Percentiles rank a stretch among this genome's conserved stretches.
phyloP scores from a whole-genome alignment of 2,113 vertebrate genomes.

The Phylloscopus whistleri region DNA sequence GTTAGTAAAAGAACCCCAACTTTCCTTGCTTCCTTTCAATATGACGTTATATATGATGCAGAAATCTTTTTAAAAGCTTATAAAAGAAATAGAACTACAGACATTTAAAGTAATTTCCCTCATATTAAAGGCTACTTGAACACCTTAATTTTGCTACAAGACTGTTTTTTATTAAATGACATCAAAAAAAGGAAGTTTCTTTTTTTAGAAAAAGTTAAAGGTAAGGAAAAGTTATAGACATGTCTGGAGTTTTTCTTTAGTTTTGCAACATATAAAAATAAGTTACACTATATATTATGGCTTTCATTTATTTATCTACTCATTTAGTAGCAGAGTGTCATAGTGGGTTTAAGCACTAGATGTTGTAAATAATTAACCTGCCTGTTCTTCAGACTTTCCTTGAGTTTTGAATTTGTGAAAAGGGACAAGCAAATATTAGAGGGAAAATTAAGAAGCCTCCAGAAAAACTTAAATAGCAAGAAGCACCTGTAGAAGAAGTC shows the following conservation, averaged over 20 bases:
- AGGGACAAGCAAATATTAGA: not conserved
- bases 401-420: not conserved
- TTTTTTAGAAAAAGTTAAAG: not conserved
- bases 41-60: not conserved
- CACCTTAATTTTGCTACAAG: conserved; percentile 22
- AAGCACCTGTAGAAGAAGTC: not conserved
- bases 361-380: not conserved
- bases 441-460: not conserved
- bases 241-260: not conserved
- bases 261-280: conserved; percentile 21
- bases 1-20: not conserved
- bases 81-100: conserved; percentile 10
- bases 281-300: conserved; percentile 12
- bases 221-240: not conserved
- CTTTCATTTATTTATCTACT: not conserved
- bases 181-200: not conserved
- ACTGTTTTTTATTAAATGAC: not conserved
- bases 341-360: not conserved
- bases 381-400: not conserved
- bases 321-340: not conserved
- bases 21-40: not conserved
- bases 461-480: not conserved
- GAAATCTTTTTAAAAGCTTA: not conserved
- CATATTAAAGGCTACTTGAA: conserved; percentile 11
- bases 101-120: not conserved